phyloP scores from a whole-genome alignment of 2,113 vertebrate species.

The Triplophysa dalaica region DNA sequence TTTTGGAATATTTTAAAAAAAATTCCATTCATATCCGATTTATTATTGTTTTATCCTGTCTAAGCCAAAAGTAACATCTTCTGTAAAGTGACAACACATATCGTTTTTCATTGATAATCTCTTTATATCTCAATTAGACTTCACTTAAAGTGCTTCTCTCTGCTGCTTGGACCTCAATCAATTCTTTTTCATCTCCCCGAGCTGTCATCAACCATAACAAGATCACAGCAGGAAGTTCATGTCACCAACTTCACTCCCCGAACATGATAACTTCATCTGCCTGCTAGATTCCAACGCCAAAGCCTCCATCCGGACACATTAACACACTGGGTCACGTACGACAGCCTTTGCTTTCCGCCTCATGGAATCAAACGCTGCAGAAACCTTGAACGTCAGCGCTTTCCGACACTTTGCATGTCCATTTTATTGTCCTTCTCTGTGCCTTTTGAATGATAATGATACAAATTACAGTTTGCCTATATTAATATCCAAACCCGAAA shows the following conservation, averaged over 20 bases:
- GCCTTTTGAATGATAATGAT: slow-evolving; percentile 87
- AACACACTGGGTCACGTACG: slow-evolving; percentile 45
- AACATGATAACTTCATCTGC: slow-evolving; percentile 54
- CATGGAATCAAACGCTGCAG: slow-evolving; percentile 65
- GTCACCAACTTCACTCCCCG: slow-evolving; percentile 46
- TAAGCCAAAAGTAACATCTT: neutral
- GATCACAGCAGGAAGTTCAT: slow-evolving; percentile 55
- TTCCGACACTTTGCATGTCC: slow-evolving; percentile 74
- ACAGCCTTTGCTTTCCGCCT: slow-evolving; percentile 57
- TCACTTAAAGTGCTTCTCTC: slow-evolving; percentile 24
- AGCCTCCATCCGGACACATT: slow-evolving; percentile 35
- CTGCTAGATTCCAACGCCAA: slow-evolving; percentile 8
- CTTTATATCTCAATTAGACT: slow-evolving; percentile 46
- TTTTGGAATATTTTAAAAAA: no score
- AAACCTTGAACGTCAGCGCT: slow-evolving; percentile 78
- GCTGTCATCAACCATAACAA: slow-evolving; percentile 43
- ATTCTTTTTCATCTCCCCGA: slow-evolving; percentile 47
- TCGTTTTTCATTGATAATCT: slow-evolving; percentile 35
- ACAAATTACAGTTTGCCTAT: slow-evolving; percentile 82
- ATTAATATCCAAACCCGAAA: slow-evolving; percentile 82
- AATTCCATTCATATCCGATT: no score
- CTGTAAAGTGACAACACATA: slow-evolving; percentile 23
- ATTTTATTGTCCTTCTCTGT: slow-evolving; percentile 84
- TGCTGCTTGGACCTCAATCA: slow-evolving; percentile 43
- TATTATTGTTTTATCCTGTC: neutral